Evolutionary conservation across 2,797 vertebrate genomes (phyloP), one percentile per base, ranked within the genome.

Genomic region (Anomalospiza imberbis): DNA sequence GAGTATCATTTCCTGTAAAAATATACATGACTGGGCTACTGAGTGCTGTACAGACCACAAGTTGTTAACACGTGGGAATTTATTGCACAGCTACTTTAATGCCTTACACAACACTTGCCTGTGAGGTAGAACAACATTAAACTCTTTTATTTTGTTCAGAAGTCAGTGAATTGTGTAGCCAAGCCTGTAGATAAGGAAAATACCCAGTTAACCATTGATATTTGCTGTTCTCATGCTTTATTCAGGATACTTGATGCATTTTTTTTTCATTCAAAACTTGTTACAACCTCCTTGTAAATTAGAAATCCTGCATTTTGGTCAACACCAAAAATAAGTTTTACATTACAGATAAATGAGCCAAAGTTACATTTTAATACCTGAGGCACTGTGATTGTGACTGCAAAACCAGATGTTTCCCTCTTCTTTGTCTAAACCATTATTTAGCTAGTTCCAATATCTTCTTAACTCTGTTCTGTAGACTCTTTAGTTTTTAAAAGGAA

Each of bases 1-100:
- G 79, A 82, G 40, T 85, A 89, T 34, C 13, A 73, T 93, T 97
- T 97, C 88, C 73, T 96, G 50, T 87, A 85, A 94, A 92, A 93
- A 81, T 87, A 76, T 77, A 76, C 92, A 51, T 67, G 80, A 47
- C 67, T 81, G 76, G n/a, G 83, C 62, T 86, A 22, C 88, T 84
- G 79, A 57, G 83, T 94, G 16, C 34, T 84, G 54, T 79, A 68
- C 66, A 96, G 90, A 96, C 71, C 88, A 85, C 93, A 95, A 66
- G 86, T 85, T 94, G 80, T 93, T 96, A 96, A 91, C 91, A 92
- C 8, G 1, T 91, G 84, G 88, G 40, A 71, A 83, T 92, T 94
- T 94, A 93, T 84, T 97, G 63, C 79, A 76, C 40, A 95, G 22
- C 88, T 96, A 26, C 77, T 88, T 66, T 28, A 91, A 94, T 80